phyloP scores from a whole-genome alignment of 2,113 vertebrate genomes.

The Cheilinus undulatus region DNA sequence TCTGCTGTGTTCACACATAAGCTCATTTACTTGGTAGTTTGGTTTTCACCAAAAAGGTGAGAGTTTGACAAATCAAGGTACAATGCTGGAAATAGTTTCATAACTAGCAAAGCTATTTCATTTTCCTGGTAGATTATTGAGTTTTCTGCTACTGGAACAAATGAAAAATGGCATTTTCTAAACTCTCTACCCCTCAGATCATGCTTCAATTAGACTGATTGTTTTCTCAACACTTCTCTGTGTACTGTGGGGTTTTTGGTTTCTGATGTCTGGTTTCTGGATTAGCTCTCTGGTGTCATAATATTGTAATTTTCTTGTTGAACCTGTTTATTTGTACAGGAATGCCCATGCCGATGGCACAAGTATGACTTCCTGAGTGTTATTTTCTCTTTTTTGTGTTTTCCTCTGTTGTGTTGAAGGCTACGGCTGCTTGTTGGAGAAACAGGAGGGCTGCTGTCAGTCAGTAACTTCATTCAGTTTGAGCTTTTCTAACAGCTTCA shows the following conservation, averaged over 20 bases:
- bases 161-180: neutral
- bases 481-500: slow-evolving; percentile 45
- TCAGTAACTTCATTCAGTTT: slow-evolving; percentile 43
- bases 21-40: too few relatives aligned
- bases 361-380: neutral
- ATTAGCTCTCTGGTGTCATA: neutral
- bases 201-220: neutral
- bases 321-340: neutral
- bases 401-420: neutral
- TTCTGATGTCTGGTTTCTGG: neutral
- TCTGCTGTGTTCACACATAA: too few relatives aligned
- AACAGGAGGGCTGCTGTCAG: slow-evolving; percentile 22
- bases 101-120: neutral
- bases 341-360: neutral
- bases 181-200: neutral
- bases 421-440: neutral
- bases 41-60: too few relatives aligned
- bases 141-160: neutral
- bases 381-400: neutral
- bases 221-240: neutral
- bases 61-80: neutral
- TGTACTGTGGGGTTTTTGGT: neutral
- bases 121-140: neutral
- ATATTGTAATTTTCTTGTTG: neutral
- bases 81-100: neutral